A percentile compares a stretch with the other conserved stretches of the same genome.
Conservation (phyloP, 1,140 invertebrate species). For the Magallana gigas region DNA sequence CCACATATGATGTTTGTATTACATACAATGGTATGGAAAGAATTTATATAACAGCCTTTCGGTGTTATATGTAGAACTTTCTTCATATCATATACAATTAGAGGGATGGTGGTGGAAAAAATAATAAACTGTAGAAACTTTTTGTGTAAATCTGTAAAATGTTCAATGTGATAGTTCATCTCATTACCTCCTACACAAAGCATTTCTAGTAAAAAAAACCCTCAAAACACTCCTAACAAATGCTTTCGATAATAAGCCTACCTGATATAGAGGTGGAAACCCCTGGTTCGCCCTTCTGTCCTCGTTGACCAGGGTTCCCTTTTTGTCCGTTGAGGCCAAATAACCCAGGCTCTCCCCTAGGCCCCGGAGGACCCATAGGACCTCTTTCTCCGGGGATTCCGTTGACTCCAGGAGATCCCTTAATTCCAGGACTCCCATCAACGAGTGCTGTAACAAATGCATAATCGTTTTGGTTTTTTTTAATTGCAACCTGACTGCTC, state of each 20-base stretch:
- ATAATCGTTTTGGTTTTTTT: not conserved
- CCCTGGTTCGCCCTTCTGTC: conserved; percentile 13
- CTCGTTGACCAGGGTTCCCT: not conserved
- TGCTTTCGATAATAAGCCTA: not conserved
- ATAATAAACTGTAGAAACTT: too few relatives aligned
- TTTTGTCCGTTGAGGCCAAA: not conserved
- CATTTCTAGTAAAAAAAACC: too few relatives aligned
- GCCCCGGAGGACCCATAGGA: not conserved
- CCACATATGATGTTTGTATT: too few relatives aligned
- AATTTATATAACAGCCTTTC: too few relatives aligned
- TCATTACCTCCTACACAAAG: too few relatives aligned
- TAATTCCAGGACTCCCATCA: not conserved
- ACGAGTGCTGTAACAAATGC: not conserved
- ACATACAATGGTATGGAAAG: too few relatives aligned
- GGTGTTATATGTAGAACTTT: too few relatives aligned
- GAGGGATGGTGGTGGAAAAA: too few relatives aligned
- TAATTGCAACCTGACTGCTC: too few relatives aligned
- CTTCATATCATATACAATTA: too few relatives aligned
- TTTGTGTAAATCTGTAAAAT: too few relatives aligned
- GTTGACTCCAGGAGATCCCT: not conserved
- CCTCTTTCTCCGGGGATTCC: conserved; percentile 19
- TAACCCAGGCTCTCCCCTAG: not conserved
- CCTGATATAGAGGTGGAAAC: conserved; percentile 13
- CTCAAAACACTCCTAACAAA: not conserved
- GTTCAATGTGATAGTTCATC: too few relatives aligned